Percentiles rank a stretch among this genome's conserved stretches.
Conservation (phyloP, 2,888 invertebrate species). For the Saturnia japonica region DNA sequence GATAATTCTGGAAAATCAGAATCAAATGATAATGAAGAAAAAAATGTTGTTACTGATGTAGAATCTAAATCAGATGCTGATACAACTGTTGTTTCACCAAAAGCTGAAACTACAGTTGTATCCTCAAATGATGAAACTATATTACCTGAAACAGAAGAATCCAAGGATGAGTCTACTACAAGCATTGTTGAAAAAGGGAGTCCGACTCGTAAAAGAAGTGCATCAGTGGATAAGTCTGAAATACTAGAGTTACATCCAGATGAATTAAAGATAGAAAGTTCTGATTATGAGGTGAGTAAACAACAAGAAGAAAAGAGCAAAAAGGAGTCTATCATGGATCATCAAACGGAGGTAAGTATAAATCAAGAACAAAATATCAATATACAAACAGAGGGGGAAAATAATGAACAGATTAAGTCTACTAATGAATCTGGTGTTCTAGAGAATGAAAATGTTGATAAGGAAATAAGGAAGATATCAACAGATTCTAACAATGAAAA, state of each 20-base stretch:
- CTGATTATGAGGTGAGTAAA: constrained; percentile 53
- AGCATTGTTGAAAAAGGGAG: constrained; percentile 3
- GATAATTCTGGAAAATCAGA: constrained; percentile 34
- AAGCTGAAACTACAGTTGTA: constrained; percentile 52
- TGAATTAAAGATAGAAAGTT: constrained; percentile 60
- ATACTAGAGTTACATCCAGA: constrained; percentile 67
- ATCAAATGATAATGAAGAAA: constrained; percentile 30
- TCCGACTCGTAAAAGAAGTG: constrained; percentile 42
- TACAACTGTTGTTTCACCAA: constrained; percentile 62
- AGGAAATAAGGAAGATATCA: constrained; percentile 40
- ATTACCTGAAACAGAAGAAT: constrained; percentile 23
- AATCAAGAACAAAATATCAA: constrained; percentile 55
- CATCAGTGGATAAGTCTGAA: constrained; percentile 65
- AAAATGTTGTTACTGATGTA: constrained; percentile 30
- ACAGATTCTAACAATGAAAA: constrained; percentile 36
- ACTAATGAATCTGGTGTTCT: constrained; percentile 73
- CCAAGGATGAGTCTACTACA: constrained; percentile 24
- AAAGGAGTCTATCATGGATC: constrained; percentile 38
- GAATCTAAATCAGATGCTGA: constrained; percentile 49
- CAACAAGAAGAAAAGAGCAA: constrained; percentile 39
- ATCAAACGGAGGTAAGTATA: constrained; percentile 69
- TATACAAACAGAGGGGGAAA: constrained; percentile 53
- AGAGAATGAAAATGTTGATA: constrained; percentile 53
- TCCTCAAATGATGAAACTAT: constrained; percentile 40
- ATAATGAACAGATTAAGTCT: constrained; percentile 47